These are phyloP conservation scores for Manacus vitellinus DNA, from an alignment of 2,113 vertebrate genomes.

Conservation along the genomic window DNA sequence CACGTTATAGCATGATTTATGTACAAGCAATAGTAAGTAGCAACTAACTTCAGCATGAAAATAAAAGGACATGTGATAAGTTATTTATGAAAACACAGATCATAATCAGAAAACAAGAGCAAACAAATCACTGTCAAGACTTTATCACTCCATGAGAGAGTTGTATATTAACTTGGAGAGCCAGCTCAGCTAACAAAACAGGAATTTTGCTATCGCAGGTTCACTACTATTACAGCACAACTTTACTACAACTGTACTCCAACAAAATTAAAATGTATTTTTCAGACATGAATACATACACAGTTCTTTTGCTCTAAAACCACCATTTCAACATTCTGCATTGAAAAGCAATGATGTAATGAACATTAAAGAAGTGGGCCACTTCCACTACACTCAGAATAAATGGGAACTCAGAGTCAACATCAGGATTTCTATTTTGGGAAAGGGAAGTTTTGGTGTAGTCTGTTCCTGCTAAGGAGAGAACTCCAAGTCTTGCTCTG, in stretches of 20 bases:
- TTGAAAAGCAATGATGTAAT: not conserved
- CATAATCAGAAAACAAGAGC: not conserved
- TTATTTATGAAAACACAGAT: not conserved
- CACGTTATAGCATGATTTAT: not conserved
- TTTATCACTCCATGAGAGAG: not conserved
- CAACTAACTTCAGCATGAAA: not conserved
- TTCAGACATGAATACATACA: not conserved
- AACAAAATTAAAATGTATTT: not conserved
- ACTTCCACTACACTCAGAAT: not conserved
- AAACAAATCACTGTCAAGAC: not conserved
- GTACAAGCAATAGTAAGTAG: not conserved
- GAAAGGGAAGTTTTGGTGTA: not conserved
- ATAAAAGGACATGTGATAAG: not conserved
- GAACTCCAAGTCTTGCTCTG: not conserved
- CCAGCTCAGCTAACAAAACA: not conserved
- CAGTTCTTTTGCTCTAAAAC: not conserved
- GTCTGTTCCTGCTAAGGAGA: not conserved
- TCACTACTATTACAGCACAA: not conserved
- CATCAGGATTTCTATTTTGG: not conserved
- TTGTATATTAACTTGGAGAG: not conserved
- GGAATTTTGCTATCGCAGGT: not conserved
- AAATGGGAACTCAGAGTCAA: not conserved
- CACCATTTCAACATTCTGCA: not conserved
- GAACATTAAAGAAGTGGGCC: not conserved
- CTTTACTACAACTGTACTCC: not conserved